phyloP scores from a whole-genome alignment of 1,140 invertebrate species.

The Drosophila willistoni region DNA sequence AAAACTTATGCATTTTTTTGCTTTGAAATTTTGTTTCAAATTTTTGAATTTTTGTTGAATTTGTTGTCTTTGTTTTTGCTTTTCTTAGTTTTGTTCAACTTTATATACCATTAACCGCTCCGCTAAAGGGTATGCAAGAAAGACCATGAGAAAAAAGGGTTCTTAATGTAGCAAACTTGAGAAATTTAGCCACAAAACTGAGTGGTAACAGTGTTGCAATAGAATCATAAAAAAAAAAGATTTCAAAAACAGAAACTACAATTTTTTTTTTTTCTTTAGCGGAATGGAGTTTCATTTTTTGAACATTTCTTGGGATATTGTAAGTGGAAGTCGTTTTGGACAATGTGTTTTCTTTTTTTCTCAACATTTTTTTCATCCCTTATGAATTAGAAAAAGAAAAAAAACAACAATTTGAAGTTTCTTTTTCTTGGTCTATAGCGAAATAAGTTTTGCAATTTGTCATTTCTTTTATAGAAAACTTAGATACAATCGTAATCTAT shows the following conservation, averaged over 20 bases:
- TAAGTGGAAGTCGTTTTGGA: neutral
- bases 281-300: neutral
- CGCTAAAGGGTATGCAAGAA: no score
- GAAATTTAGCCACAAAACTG: constrained; percentile 8
- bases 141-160: neutral
- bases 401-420: no score
- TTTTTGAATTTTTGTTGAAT: no score
- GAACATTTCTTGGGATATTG: neutral
- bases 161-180: constrained; percentile 10
- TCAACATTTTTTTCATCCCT: no score
- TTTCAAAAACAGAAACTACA: neutral
- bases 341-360: neutral
- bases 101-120: neutral
- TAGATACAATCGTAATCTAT: neutral
- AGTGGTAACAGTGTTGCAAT: constrained; percentile 33
- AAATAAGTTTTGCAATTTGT: neutral
- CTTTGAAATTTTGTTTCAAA: no score
- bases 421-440: neutral
- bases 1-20: no score
- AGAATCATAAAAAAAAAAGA: constrained; percentile 2
- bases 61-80: no score
- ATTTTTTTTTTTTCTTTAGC: neutral
- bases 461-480: neutral
- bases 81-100: no score
- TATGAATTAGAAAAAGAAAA: no score